Evolutionary conservation across 2,797 vertebrate genomes (phyloP), one percentile per base, ranked within the genome.

Genomic region (Rhinophrynus dorsalis): DNA sequence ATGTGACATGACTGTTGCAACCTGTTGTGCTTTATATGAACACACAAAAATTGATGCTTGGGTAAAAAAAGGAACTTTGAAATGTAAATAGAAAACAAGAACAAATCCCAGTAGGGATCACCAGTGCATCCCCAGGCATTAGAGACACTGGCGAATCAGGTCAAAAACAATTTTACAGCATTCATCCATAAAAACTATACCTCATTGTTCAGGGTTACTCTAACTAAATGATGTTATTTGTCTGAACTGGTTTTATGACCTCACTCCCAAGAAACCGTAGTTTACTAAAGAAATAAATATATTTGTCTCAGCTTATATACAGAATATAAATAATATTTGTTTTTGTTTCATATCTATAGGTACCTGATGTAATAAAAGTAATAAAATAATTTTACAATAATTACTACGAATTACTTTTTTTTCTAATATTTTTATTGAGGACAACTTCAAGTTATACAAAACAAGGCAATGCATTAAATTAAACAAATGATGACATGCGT

Each of bases 11-110:
- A 68, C 65, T 38, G 55, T 45, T 68, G 65, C 65, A 68, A 57
- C 54, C 65, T 68, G 55, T 40, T 68, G 55, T 59, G 44, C 55
- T 48, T 68, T 68, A 68, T 44, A 58, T 67, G 52, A 58, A 58
- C 65, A 50, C 9, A 20, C 29, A 27, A 50, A 59, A 58, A 18
- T 21, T 33, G 12, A 47, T 47, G 9, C 37, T 15, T n/a, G 65
- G 21, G 54, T 56, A 56, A 67, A 58, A 52, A 50, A 68, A 68
- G 27, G 23, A 18, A 33, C 47, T 23, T 48, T 59, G 12, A 68
- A 58, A 68, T 68, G 55, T 68, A 68, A 58, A 68, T 59, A 68
- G 64, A 67, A 67, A 35, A 67, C n/a, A 35, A 47, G 52, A 67
- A 58, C 23, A 58, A 29, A 17, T 17, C 65, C 54, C 54, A 48